Evolutionary conservation across 2,113 vertebrate genomes (phyloP).

Genomic region (Chionomys nivalis): DNA sequence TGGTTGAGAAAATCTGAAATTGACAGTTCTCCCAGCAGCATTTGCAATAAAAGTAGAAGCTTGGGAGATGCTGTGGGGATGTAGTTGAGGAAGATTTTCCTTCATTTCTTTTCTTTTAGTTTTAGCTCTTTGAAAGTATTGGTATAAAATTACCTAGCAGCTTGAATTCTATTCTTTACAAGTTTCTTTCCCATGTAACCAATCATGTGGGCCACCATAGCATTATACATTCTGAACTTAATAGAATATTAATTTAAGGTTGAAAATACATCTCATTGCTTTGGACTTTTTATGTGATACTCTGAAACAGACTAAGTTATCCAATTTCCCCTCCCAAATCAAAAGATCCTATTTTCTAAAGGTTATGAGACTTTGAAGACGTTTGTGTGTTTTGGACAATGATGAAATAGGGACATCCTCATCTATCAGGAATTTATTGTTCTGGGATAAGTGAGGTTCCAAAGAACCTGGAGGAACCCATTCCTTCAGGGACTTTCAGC

Average conservation of each 20-base stretch:
- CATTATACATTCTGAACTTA: conserved; percentile 43
- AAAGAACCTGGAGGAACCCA: background rate
- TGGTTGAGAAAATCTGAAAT: conserved; percentile 51
- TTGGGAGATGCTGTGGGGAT: conserved; percentile 34
- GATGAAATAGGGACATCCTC: background rate
- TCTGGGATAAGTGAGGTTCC: background rate
- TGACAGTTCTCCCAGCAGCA: conserved; percentile 69
- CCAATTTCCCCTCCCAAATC: background rate
- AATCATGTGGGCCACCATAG: background rate
- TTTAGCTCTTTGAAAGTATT: conserved; percentile 54
- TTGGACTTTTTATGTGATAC: background rate
- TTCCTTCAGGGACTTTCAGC: background rate
- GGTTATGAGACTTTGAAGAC: background rate
- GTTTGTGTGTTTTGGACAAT: background rate
- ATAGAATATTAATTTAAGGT: conserved; percentile 42
- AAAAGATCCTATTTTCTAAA: background rate
- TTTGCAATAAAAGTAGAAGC: conserved; percentile 70
- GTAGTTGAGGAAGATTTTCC: conserved; percentile 31
- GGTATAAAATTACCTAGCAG: conserved; percentile 25
- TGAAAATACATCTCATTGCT: background rate
- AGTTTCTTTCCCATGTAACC: conserved; percentile 23
- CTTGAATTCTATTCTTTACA: conserved; percentile 18
- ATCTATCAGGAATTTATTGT: background rate
- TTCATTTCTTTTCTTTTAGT: background rate
- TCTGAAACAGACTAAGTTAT: background rate